Conservation (phyloP, 2,888 invertebrate genomes). For the Drosophila mimetica region DNA sequence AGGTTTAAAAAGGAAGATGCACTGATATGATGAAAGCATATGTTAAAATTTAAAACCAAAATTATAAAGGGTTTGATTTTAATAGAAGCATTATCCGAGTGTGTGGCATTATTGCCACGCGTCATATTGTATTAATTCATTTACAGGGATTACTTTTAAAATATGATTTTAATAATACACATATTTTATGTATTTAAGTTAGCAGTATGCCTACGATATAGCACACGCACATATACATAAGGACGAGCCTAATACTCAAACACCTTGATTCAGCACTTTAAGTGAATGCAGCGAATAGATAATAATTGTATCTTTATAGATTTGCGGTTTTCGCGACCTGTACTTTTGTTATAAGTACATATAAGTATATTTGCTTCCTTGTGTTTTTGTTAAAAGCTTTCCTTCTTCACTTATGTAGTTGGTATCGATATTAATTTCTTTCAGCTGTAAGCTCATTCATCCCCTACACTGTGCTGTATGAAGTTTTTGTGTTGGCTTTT, state of each 20-base stretch:
- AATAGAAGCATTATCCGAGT: slow-evolving; percentile 30
- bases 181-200: neutral
- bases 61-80: slow-evolving; percentile 64
- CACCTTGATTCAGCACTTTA: neutral
- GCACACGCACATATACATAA: neutral
- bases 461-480: neutral
- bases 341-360: neutral
- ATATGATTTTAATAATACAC: neutral
- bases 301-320: neutral
- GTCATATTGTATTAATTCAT: slow-evolving; percentile 14
- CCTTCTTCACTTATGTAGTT: neutral
- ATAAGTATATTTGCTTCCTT: neutral
- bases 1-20: slow-evolving; percentile 57
- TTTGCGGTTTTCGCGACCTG: neutral
- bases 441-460: neutral
- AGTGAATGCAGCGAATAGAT: neutral
- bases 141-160: neutral
- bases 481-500: neutral
- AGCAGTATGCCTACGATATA: neutral
- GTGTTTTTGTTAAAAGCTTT: neutral
- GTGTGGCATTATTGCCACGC: slow-evolving; percentile 11
- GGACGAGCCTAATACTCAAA: neutral
- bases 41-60: slow-evolving; percentile 65
- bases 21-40: slow-evolving; percentile 62
- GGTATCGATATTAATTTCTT: slow-evolving; percentile 1